phyloP scores from a whole-genome alignment of 2,113 vertebrate genomes.

The Tapirus terrestris region DNA sequence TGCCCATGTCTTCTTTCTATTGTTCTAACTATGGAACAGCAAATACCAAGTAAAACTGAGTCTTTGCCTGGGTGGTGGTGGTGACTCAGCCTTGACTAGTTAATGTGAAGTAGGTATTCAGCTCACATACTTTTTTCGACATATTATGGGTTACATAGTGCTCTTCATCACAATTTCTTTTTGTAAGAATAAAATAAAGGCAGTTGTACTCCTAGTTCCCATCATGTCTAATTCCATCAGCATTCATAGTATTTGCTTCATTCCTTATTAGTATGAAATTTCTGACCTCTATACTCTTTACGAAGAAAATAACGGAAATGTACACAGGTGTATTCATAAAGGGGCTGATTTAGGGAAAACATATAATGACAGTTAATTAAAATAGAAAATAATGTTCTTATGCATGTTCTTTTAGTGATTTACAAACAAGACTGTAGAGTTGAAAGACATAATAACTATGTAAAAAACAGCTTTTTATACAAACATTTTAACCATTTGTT shows the following conservation, averaged over 20 bases:
- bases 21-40: slow-evolving; percentile 72
- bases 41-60: slow-evolving; percentile 68
- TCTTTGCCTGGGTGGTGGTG: slow-evolving; percentile 15
- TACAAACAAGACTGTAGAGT: neutral
- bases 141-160: neutral
- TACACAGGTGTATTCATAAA: neutral
- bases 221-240: slow-evolving; percentile 55
- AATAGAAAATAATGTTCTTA: neutral
- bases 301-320: slow-evolving; percentile 43
- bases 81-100: slow-evolving; percentile 72
- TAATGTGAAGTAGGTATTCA: slow-evolving; percentile 68
- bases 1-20: slow-evolving; percentile 17
- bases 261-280: slow-evolving; percentile 13
- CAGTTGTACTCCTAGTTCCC: slow-evolving; percentile 24
- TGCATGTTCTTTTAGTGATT: neutral
- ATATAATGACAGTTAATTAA: slow-evolving; percentile 14
- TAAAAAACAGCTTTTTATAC: neutral
- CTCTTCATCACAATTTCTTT: slow-evolving; percentile 76
- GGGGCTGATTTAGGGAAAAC: neutral
- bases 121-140: slow-evolving; percentile 53
- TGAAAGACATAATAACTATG: neutral
- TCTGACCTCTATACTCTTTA: slow-evolving; percentile 21
- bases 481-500: neutral
- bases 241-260: slow-evolving; percentile 45
- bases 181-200: slow-evolving; percentile 61